Base-by-base conservation (phyloP, 64 coral and sea anemone genomes). In the Pocillopora verrucosa region DNA sequence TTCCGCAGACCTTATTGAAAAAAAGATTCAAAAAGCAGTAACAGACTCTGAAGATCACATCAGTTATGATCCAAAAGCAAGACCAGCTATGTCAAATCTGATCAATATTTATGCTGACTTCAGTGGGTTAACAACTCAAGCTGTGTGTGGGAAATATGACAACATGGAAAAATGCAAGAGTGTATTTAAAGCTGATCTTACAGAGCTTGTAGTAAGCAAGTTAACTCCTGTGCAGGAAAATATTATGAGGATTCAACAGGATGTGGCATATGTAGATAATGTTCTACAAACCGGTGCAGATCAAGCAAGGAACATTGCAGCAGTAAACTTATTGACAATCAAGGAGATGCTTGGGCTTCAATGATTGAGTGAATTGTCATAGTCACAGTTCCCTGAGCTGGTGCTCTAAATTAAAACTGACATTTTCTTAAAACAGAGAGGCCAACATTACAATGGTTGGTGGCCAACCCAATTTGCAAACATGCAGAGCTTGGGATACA, bases 11-110 rank as follows among this genome's bases (percentile, higher is more conserved):
- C 13, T 90, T 22, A 94, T 97, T 20, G 70, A 65, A 1, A 56
- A 36, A 22, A 97, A 97, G 92, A 93, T 97, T 41, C 78, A 85
- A 58, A 93, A 91, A 65, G 87, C 95, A 80, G 77, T 87, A 37
- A 97, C 95, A 15, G 95, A 97, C 74, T 97, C 95, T 4, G 88
- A 91, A 56, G 86, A 86, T 59, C 87, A 93, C 78, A 97, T 97
- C 56, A 82, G 91, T 67, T 97, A 88, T 62, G 89, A 97, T 90
- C 36, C 88, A 78, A 72, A 84, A 60, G 76, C 36, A 15, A 93
- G 95, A 51, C 95, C 95, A 56, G 95, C 84, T 34, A 79, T 97
- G 77, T 51, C 90, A 41, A 97, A 97, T 58, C 92, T 97, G 20
- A 88, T 97, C 16, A 92, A 91, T 56, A 93, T 97, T 67, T 91